Conservation (phyloP, 2,888 invertebrate genomes). For the Machimus atricapillus region DNA sequence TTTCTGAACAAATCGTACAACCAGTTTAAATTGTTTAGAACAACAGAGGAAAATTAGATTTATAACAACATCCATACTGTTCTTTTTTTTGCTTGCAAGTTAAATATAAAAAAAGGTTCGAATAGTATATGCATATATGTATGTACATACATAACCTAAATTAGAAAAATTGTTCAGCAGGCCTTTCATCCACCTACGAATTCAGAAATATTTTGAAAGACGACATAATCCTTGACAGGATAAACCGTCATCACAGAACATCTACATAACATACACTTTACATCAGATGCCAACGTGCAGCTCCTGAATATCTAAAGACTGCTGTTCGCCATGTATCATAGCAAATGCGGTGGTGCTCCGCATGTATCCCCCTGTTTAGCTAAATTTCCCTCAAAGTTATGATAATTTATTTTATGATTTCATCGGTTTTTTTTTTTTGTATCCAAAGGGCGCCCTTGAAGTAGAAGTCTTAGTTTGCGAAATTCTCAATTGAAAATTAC, state of each 20-base stretch:
- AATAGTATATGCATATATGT: neutral
- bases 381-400: neutral
- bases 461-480: neutral
- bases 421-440: neutral
- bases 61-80: neutral
- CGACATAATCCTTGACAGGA: neutral
- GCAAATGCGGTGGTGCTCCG: neutral
- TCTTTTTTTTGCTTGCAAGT: neutral
- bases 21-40: too few species aligned
- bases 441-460: neutral
- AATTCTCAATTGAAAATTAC: neutral
- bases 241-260: neutral
- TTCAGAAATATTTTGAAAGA: neutral
- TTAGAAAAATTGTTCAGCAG: neutral
- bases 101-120: neutral
- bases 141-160: neutral
- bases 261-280: neutral
- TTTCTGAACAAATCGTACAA: too few species aligned
- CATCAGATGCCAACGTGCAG: neutral
- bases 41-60: too few species aligned
- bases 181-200: neutral
- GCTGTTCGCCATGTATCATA: neutral
- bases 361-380: neutral
- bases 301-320: neutral
- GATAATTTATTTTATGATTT: neutral